A percentile compares a stretch with the other conserved stretches of the same genome.
Evolutionary conservation across 1,140 invertebrate genomes (phyloP).

Genomic region (Drosophila kikkawai): DNA sequence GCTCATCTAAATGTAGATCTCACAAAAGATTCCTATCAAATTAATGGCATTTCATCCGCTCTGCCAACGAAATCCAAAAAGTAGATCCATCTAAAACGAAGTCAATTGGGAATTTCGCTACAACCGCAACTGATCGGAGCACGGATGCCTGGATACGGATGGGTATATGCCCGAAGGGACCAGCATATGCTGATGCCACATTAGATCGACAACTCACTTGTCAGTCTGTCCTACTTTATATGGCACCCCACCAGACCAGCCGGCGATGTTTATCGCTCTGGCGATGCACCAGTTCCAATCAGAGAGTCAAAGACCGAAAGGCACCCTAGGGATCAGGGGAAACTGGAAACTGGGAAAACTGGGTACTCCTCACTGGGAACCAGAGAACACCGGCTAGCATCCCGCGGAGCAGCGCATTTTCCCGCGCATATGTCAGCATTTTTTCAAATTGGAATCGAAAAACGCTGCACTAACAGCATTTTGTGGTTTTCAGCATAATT

Average conservation of each 20-base stretch:
- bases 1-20: slow-evolving; percentile 9
- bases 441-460: slow-evolving; percentile 77
- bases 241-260: slow-evolving; percentile 12
- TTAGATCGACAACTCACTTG: slow-evolving; percentile 84
- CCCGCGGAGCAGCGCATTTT: slow-evolving; percentile 60
- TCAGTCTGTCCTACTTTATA: slow-evolving; percentile 40
- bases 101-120: slow-evolving; percentile 56
- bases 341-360: slow-evolving; percentile 19
- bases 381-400: slow-evolving; percentile 15
- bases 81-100: slow-evolving; percentile 75
- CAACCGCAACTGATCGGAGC: slow-evolving; percentile 71
- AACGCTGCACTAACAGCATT: slow-evolving; percentile 82
- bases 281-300: slow-evolving; percentile 75
- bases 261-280: slow-evolving; percentile 47
- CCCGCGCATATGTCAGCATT: slow-evolving; percentile 82
- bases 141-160: slow-evolving; percentile 20
- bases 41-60: slow-evolving; percentile 10
- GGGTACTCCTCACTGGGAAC: neutral
- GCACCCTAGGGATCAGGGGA: slow-evolving; percentile 61
- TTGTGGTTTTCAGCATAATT: slow-evolving; percentile 83
- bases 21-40: slow-evolving; percentile 7
- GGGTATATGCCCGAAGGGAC: slow-evolving; percentile 38
- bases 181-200: slow-evolving; percentile 85
- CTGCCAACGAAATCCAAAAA: neutral
- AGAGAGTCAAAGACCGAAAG: slow-evolving; percentile 77